Evolutionary conservation across 2,888 invertebrate species (phyloP).

Genomic region (Oeneis ivallda): DNA sequence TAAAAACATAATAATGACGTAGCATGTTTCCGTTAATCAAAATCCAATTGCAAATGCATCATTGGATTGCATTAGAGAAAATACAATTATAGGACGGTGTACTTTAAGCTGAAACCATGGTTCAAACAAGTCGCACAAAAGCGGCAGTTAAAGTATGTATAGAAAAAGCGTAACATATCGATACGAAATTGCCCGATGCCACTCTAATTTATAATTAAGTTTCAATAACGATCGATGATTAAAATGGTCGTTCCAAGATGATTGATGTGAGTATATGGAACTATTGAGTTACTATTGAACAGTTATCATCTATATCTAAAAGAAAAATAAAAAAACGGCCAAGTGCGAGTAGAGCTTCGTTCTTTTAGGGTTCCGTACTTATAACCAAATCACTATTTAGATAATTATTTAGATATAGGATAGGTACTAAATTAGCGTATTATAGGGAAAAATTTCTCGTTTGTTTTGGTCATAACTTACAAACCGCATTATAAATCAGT

Average conservation of each 20-base stretch:
- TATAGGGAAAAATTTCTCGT: no score
- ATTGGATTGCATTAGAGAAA: conserved; percentile 16
- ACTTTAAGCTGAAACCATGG: conserved; percentile 15
- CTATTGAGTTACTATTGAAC: conserved; percentile 27
- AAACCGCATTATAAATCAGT: no score
- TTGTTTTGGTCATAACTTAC: no score
- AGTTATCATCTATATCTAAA: conserved; percentile 33
- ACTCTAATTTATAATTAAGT: conserved; percentile 34
- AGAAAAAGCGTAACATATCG: conserved; percentile 28
- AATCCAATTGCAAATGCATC: conserved; percentile 12
- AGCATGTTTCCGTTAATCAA: conserved; percentile 2
- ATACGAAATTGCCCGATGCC: conserved; percentile 28
- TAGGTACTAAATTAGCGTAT: no score
- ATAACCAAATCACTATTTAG: no score
- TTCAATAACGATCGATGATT: conserved; percentile 36
- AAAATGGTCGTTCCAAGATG: conserved; percentile 31
- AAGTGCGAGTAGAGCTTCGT: no score
- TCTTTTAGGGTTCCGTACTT: no score
- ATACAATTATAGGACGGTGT: conserved; percentile 2
- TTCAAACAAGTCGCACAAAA: neutral
- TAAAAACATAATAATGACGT: neutral
- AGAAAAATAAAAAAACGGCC: no score
- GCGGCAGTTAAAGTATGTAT: conserved; percentile 13
- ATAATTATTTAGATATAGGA: no score
- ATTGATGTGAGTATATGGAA: conserved; percentile 35